Evolutionary conservation across 2,113 vertebrate species (phyloP), one percentile per base, ranked within the genome.

Genomic region (Micronycteris hirsuta): DNA sequence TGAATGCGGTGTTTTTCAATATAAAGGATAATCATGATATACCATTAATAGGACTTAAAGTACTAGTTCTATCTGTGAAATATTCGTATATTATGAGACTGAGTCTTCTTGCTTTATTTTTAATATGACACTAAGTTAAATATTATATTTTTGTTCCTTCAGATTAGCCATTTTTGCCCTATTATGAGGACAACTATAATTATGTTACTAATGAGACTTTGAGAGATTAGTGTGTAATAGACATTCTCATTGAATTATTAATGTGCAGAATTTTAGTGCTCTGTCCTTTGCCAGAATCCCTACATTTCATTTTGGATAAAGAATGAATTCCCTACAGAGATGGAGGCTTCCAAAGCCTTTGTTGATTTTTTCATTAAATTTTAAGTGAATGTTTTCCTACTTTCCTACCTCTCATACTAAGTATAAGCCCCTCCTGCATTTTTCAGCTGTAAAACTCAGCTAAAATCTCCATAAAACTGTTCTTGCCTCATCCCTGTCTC

Each of bases 91-190:
- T n/a, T n/a, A n/a, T 63, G 70, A 81, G 10, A 73, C 19, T 73
- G 47, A 13, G 4, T 90, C 52, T 74, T 73, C 65, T 31, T 47
- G 26, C 26, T 97, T 88, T 10, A 52, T 54, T 96, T 95, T 93
- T 49, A 85, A 84, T 95, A 71, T 85, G 19, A 70, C 38, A 68
- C 89, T 82, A 71, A 84, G 36, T 91, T 92, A 88, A 86, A 91
- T 70, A 56, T 80, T 89, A 76, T 54, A 28, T 91, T 92, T 92
- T 92, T 90, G 20, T 94, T 88, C 85, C 43, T 93, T 94, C 83
- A 91, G 7, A 65, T 86, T 92, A 74, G 13, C 13, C 58, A 36
- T 77, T 65, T 87, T 89, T 96, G 47, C 11, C n/a, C 20, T 49
- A 10, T 70, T 89, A n/a, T 47, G 85, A 84, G 45, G 74, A 68